Evolutionary conservation across 2,113 vertebrate species (phyloP).

Genomic region (Heterocephalus glaber): DNA sequence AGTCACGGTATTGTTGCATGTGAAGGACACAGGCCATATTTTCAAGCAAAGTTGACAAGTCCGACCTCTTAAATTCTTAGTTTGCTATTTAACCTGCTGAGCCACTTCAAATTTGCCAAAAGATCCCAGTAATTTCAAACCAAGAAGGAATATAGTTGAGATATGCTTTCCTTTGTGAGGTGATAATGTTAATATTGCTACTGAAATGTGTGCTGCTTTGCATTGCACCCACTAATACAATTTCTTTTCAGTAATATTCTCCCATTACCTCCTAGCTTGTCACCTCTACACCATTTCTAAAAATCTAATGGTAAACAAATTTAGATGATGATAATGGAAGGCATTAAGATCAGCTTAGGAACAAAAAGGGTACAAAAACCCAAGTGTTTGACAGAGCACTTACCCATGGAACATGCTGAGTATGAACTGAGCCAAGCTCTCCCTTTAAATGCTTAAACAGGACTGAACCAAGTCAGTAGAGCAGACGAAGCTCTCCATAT

Average conservation of each 20-base stretch:
- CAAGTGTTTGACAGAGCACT: conserved; percentile 43
- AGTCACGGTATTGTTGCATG: not conserved
- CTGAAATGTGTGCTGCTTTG: not conserved
- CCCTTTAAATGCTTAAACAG: not conserved
- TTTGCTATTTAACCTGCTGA: not conserved
- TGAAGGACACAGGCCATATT: not conserved
- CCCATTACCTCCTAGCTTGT: not conserved
- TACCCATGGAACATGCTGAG: conserved; percentile 10
- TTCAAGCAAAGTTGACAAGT: not conserved
- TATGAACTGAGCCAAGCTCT: not conserved
- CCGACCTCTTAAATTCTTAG: not conserved
- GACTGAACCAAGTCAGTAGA: not conserved
- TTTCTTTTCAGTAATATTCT: not conserved
- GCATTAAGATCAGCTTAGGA: not conserved
- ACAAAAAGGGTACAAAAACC: not conserved
- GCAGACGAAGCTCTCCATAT: not conserved
- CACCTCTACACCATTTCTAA: conserved; percentile 33
- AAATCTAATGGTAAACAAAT: conserved; percentile 30
- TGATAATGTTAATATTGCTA: not conserved
- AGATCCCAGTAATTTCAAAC: not conserved
- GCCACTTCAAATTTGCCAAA: not conserved
- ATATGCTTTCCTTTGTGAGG: not conserved
- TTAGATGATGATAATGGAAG: conserved; percentile 9
- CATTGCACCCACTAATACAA: not conserved
- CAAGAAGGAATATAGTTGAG: conserved; percentile 6